These are phyloP conservation scores for Cheilosia variabilis DNA, from an alignment of 2,888 invertebrate genomes.

Conservation along the genomic window DNA sequence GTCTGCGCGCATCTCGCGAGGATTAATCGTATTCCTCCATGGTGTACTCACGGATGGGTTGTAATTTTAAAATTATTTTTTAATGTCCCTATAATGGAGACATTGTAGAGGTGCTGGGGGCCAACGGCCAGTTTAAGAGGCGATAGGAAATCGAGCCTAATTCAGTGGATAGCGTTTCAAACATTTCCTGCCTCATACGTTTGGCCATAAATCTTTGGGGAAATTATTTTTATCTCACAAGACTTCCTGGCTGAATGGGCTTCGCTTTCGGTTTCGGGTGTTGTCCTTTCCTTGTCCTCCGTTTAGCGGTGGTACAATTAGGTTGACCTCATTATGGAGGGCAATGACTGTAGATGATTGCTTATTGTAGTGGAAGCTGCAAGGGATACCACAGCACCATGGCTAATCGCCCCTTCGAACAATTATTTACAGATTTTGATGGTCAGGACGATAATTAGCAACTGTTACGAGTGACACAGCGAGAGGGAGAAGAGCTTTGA, in stretches of 20 bases:
- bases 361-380: constrained; percentile 48
- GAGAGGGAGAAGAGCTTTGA: background rate
- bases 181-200: constrained; percentile 37
- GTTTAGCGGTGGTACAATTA: constrained; percentile 41
- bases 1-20: constrained; percentile 37
- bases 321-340: constrained; percentile 48
- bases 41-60: constrained; percentile 10
- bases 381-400: constrained; percentile 3
- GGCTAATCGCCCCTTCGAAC: constrained; percentile 33
- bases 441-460: constrained; percentile 46
- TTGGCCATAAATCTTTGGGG: constrained; percentile 42
- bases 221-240: constrained; percentile 25
- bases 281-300: constrained; percentile 51
- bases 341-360: constrained; percentile 48
- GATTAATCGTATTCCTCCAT: constrained; percentile 30
- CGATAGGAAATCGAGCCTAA: constrained; percentile 52
- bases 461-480: background rate
- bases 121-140: constrained; percentile 15
- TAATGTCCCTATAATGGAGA: constrained; percentile 58
- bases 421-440: constrained; percentile 68
- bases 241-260: constrained; percentile 4
- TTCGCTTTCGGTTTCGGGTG: background rate
- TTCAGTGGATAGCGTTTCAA: constrained; percentile 54
- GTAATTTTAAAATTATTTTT: constrained; percentile 65
- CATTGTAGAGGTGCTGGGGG: background rate